Conservation (phyloP, 2,113 vertebrate species). For the Shinisaurus crocodilurus region DNA sequence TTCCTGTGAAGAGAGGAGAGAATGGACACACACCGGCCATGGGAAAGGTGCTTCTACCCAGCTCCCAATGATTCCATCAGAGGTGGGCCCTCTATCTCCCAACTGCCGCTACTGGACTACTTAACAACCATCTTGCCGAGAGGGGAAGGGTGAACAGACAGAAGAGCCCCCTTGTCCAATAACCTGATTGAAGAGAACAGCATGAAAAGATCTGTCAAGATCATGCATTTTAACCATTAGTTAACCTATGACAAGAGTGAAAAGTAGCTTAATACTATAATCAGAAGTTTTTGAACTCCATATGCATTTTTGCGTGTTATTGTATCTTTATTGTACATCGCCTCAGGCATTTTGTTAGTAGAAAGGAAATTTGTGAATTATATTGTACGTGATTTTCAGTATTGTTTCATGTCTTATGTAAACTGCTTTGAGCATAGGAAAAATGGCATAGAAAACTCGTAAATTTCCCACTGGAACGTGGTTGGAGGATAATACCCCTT, state of each 20-base stretch:
- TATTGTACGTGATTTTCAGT: neutral
- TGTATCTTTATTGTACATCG: neutral
- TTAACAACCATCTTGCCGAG: neutral
- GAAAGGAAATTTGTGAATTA: neutral
- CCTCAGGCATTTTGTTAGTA: neutral
- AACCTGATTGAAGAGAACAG: neutral
- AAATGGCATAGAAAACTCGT: neutral
- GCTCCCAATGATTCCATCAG: neutral
- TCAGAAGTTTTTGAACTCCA: neutral
- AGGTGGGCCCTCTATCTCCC: no score
- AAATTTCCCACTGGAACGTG: neutral
- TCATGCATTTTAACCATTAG: neutral
- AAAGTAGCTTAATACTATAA: neutral
- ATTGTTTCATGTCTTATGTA: neutral
- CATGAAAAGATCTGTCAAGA: neutral
- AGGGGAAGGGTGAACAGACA: neutral
- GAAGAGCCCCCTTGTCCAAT: neutral
- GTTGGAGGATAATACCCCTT: neutral
- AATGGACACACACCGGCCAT: neutral
- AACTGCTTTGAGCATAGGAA: neutral
- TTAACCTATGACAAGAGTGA: neutral
- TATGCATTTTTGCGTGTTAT: neutral
- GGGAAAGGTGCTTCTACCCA: neutral
- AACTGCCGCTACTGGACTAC: no score
- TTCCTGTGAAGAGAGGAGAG: neutral